phyloP scores from a whole-genome alignment of 2,797 vertebrate genomes.

The Distichodus sexfasciatus region DNA sequence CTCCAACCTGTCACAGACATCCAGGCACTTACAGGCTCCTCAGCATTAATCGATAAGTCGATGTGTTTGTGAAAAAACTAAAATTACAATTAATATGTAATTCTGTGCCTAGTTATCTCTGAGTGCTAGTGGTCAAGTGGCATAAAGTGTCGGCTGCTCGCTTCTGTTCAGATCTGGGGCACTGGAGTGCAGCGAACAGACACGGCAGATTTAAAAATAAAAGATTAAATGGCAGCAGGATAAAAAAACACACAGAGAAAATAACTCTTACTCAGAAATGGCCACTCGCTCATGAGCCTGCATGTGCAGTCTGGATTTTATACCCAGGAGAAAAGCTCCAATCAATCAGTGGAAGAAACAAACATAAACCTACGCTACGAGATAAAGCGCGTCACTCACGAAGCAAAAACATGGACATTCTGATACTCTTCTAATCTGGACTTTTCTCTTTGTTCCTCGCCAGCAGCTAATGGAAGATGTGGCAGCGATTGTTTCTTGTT shows the following conservation, averaged over 20 bases:
- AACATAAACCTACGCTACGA: constrained; percentile 5
- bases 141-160: constrained; percentile 59
- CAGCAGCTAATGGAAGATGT: too few species aligned
- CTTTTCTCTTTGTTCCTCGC: too few species aligned
- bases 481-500: too few species aligned
- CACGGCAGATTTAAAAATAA: constrained; percentile 75
- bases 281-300: constrained; percentile 1
- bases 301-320: constrained; percentile 5
- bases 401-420: neutral
- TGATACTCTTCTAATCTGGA: neutral
- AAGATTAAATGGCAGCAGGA: constrained; percentile 72
- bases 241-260: constrained; percentile 55
- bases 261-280: constrained; percentile 51
- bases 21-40: constrained; percentile 19
- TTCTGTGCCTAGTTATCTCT: constrained; percentile 56
- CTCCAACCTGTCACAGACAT: constrained; percentile 57
- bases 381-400: neutral
- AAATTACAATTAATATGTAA: constrained; percentile 46
- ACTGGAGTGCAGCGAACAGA: constrained; percentile 64
- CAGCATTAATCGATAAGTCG: neutral
- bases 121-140: constrained; percentile 45
- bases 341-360: constrained; percentile 25
- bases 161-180: constrained; percentile 74
- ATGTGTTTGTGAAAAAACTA: constrained; percentile 11
- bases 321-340: constrained; percentile 2